phyloP scores from a whole-genome alignment of 1,140 invertebrate species.

The Cotesia chilonis region DNA sequence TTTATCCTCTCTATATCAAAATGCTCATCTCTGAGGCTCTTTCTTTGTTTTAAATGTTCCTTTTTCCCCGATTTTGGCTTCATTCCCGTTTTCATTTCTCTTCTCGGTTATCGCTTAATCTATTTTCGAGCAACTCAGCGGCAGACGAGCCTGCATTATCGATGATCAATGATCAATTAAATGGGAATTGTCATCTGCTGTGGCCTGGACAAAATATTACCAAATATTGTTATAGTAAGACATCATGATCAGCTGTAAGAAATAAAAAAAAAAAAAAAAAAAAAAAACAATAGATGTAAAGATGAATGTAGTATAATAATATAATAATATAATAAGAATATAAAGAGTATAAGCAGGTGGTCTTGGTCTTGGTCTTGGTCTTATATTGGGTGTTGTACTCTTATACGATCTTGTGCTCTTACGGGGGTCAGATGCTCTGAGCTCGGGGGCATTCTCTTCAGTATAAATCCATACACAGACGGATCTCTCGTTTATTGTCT shows the following conservation, averaged over 20 bases:
- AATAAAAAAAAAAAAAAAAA: neutral
- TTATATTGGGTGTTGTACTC: no score
- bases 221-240: neutral
- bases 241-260: neutral
- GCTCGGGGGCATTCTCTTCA: neutral
- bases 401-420: neutral
- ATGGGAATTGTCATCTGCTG: no score
- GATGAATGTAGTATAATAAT: neutral
- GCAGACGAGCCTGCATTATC: no score
- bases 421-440: slow-evolving; percentile 6
- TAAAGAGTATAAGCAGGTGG: slow-evolving; percentile 24
- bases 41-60: slow-evolving; percentile 58
- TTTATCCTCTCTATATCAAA: slow-evolving; percentile 27
- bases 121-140: no score
- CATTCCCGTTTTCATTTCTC: no score
- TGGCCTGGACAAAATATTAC: neutral
- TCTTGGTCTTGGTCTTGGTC: neutral
- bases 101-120: no score
- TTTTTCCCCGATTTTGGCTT: neutral
- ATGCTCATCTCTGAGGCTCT: slow-evolving; percentile 34
- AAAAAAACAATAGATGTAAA: neutral
- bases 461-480: neutral
- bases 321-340: neutral
- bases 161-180: no score
- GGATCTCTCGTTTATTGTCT: slow-evolving; percentile 1